Evolutionary conservation across 2,113 vertebrate genomes (phyloP).

Genomic region (Proterorhinus semilunaris): DNA sequence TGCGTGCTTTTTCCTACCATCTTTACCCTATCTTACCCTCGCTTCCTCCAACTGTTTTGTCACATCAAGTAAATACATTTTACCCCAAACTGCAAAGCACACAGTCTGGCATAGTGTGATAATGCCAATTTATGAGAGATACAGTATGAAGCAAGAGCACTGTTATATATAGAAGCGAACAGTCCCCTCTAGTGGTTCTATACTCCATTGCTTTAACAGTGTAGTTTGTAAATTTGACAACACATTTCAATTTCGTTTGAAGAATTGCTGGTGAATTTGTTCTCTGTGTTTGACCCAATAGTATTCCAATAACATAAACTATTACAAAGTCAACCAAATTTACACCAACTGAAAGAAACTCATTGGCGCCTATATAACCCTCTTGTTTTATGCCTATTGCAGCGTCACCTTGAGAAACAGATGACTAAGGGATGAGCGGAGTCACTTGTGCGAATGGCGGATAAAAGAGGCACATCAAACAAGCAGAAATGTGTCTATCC

Average conservation of each 20-base stretch:
- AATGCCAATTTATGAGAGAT: slow-evolving; percentile 11
- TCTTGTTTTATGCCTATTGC: slow-evolving; percentile 41
- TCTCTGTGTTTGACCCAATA: no score
- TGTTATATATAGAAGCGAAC: slow-evolving; percentile 35
- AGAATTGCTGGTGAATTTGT: no score
- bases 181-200: slow-evolving; percentile 67
- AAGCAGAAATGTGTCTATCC: slow-evolving; percentile 24
- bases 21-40: not conserved
- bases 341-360: not conserved
- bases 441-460: slow-evolving; percentile 36
- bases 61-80: not conserved
- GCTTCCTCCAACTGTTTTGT: slow-evolving; percentile 11
- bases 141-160: not conserved
- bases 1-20: slow-evolving; percentile 1
- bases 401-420: slow-evolving; percentile 65
- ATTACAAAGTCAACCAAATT: no score
- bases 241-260: no score
- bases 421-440: slow-evolving; percentile 60
- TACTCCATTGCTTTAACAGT: not conserved
- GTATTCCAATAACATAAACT: no score
- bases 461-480: slow-evolving; percentile 47
- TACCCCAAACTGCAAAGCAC: slow-evolving; percentile 2
- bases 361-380: not conserved
- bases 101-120: slow-evolving; percentile 11
- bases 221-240: not conserved